Evolutionary conservation across 2,113 vertebrate genomes (phyloP).

Genomic region (Mesoclemmys tuberculata): DNA sequence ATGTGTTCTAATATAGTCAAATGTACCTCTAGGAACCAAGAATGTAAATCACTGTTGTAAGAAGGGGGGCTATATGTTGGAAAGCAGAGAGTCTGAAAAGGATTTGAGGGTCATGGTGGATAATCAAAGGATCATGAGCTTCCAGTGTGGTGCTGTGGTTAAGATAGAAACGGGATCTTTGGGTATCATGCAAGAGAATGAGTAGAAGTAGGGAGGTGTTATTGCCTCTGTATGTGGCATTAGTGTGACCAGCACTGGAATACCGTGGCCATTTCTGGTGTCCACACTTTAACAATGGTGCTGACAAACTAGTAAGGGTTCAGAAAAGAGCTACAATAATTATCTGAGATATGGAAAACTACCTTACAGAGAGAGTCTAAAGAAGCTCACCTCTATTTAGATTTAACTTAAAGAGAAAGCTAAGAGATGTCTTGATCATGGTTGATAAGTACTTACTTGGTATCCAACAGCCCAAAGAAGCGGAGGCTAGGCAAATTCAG

Average conservation of each 20-base stretch:
- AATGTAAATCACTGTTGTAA: accelerated
- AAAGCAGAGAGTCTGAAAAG: background rate
- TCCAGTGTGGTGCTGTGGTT: background rate
- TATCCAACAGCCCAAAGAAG: background rate
- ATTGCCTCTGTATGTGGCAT: background rate
- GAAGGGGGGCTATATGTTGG: background rate
- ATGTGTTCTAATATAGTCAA: accelerated
- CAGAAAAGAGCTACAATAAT: background rate
- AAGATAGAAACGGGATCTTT: background rate
- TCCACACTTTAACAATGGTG: background rate
- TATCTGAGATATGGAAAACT: background rate
- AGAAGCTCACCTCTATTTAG: background rate
- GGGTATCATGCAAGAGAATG: background rate
- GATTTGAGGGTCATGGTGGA: background rate
- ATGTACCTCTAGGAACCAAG: background rate
- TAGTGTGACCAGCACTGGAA: background rate
- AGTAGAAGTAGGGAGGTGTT: background rate
- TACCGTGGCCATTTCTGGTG: background rate
- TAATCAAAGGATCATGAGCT: background rate
- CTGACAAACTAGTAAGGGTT: background rate
- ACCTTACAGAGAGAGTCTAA: background rate
- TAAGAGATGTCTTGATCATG: background rate
- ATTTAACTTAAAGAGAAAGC: background rate
- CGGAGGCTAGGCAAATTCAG: background rate
- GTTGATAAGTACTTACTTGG: background rate